Evolutionary conservation across 2,113 vertebrate species (phyloP), one percentile per base, ranked within the genome.

Genomic region (Nematolebias whitei): DNA sequence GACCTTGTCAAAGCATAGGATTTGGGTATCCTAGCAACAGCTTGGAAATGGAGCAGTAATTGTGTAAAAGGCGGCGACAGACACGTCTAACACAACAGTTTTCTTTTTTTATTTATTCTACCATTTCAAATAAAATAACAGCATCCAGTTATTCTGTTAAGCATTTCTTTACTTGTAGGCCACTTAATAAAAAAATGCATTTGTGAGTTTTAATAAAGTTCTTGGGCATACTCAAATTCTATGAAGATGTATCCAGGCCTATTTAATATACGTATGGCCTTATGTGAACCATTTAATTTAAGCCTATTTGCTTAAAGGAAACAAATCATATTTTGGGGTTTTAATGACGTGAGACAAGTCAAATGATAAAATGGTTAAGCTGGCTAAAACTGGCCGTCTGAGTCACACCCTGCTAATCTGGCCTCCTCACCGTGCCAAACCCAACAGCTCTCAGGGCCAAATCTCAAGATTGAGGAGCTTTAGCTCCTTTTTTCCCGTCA

Each of bases 21-120:
- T 84, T 79, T 82, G 61, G 68, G 84, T 85, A 78, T 87, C 84
- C 79, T 79, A 84, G 83, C 86, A 84, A 83, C 75, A 23, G 5
- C 55, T 61, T 35, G 60, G 51, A 83, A 83, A 80, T 72, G 71
- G 79, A 79, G 74, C 80, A 75, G 66, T 83, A 63, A 85, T 82
- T 82, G 76, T 82, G 63, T 57, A 79, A 72, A 86, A 68, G 60
- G 40, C 20, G 4, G 59, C 23, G 45, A 75, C 58, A 79, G 63
- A 79, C 62, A 55, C 74, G 55, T 74, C 51, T 77, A 66, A 70
- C 70, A 76, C 63, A 85, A 63, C 63, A 78, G 56, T 79, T 78
- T 41, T 74, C 57, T 73, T n/a, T n/a, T n/a, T n/a, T n/a, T n/a
- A n/a, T n/a, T n/a, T n/a, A n/a, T n/a, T n/a, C n/a, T n/a, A n/a